Conservation (phyloP, 2,888 invertebrate genomes). For the Encarsia formosa region DNA sequence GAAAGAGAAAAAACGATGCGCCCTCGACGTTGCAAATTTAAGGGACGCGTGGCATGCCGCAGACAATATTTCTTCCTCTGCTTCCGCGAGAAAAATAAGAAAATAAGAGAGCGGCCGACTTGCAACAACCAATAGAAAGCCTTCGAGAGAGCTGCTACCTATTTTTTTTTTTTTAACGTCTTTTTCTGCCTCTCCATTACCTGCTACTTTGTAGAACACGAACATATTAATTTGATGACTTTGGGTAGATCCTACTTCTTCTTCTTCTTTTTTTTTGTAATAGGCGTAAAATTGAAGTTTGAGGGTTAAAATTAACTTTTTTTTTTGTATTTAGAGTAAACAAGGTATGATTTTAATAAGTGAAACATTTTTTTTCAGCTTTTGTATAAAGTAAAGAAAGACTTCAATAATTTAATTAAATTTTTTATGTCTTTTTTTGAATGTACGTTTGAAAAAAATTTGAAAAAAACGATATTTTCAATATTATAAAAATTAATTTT, state of each 20-base stretch:
- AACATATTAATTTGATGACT: no score
- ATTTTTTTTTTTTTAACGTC: not conserved
- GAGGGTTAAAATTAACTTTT: not conserved
- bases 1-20: not conserved
- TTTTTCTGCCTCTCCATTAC: not conserved
- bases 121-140: conserved; percentile 19
- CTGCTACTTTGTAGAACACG: no score
- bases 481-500: not conserved
- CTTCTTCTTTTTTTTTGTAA: not conserved
- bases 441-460: not conserved
- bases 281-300: not conserved
- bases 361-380: not conserved
- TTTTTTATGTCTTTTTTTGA: not conserved
- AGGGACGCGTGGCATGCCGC: conserved; percentile 5
- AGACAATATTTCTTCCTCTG: not conserved
- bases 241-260: not conserved
- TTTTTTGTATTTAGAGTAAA: not conserved
- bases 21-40: conserved; percentile 13
- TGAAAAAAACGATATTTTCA: not conserved
- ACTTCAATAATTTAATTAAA: not conserved
- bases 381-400: not conserved
- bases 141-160: not conserved
- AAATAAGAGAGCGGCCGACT: conserved; percentile 4
- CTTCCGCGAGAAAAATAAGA: not conserved
- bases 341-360: not conserved